Evolutionary conservation across 2,888 invertebrate species (phyloP).

Genomic region (Phrixothrix hirtus): DNA sequence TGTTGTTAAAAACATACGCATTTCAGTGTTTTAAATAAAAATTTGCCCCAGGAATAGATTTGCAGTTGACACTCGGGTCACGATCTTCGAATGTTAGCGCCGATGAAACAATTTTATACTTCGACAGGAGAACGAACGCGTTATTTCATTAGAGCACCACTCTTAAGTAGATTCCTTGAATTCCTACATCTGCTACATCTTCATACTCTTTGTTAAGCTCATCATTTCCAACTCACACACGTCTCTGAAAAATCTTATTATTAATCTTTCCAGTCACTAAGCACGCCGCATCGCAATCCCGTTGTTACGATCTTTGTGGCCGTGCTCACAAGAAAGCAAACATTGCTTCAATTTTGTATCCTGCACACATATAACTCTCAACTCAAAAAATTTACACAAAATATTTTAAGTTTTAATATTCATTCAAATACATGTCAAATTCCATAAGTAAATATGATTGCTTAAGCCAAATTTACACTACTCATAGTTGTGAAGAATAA

Average conservation of each 20-base stretch:
- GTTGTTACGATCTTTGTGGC: conserved; percentile 45
- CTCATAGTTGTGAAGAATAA: too few species aligned
- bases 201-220: conserved; percentile 45
- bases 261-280: conserved; percentile 54
- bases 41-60: conserved; percentile 22
- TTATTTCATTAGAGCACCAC: conserved; percentile 51
- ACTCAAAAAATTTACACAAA: too few species aligned
- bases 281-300: conserved; percentile 48
- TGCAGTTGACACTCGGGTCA: conserved; percentile 39
- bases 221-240: conserved; percentile 54
- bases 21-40: conserved; percentile 21
- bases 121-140: conserved; percentile 41
- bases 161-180: conserved; percentile 48
- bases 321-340: conserved; percentile 40
- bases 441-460: too few species aligned
- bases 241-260: conserved; percentile 53
- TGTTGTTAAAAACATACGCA: conserved; percentile 18
- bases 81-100: conserved; percentile 43
- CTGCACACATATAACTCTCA: conserved; percentile 36
- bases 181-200: conserved; percentile 40
- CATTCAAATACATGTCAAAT: too few species aligned
- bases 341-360: conserved; percentile 40
- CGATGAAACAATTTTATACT: conserved; percentile 47
- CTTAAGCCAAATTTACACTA: too few species aligned
- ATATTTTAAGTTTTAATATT: too few species aligned